Evolutionary conservation across 2,113 vertebrate species (phyloP).

Genomic region (Melanostigma gelatinosum): DNA sequence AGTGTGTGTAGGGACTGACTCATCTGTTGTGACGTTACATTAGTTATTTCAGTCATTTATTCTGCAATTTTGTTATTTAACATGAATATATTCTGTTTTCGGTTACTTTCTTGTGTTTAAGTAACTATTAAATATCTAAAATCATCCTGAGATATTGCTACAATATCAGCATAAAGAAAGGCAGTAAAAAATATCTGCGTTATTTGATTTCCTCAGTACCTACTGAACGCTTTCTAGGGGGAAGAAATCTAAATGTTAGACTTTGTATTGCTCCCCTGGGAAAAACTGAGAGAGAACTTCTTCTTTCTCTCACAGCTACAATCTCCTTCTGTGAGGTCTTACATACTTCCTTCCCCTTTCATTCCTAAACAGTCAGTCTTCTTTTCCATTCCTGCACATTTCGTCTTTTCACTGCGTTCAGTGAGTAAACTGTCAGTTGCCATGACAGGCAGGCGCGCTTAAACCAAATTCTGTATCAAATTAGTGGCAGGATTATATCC

Average conservation of each 20-base stretch:
- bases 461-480: conserved; percentile 65
- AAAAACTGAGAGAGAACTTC: conserved; percentile 35
- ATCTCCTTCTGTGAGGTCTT: conserved; percentile 68
- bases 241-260: conserved; percentile 38
- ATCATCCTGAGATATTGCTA: neutral
- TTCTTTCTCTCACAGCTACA: conserved; percentile 46
- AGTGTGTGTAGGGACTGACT: neutral
- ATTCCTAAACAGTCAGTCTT: conserved; percentile 58
- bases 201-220: conserved; percentile 2
- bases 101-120: neutral
- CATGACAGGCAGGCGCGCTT: conserved; percentile 57
- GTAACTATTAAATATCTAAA: neutral
- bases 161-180: neutral
- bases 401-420: conserved; percentile 47
- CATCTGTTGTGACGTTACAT: neutral
- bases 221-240: conserved; percentile 14
- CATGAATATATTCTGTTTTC: neutral
- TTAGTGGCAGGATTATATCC: conserved; percentile 65
- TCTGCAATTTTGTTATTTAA: neutral
- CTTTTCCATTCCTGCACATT: conserved; percentile 75
- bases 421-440: conserved; percentile 62
- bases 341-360: conserved; percentile 66
- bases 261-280: conserved; percentile 47
- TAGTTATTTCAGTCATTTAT: neutral
- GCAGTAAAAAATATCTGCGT: neutral